Conservation (phyloP, 2,888 invertebrate genomes). For the Eupithecia abbreviata region DNA sequence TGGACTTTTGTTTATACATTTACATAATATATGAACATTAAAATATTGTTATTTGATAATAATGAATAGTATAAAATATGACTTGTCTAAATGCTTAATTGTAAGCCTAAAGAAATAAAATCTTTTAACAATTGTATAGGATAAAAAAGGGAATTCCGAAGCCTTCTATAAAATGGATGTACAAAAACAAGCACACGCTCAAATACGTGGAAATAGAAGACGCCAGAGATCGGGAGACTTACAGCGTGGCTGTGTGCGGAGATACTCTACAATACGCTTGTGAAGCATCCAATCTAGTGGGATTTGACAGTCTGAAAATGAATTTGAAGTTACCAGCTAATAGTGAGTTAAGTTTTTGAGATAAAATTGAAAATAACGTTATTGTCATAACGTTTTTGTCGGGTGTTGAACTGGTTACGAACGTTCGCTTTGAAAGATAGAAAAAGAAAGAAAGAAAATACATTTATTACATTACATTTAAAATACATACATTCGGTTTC, state of each 20-base stretch:
- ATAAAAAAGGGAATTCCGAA: constrained; percentile 28
- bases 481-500: no score
- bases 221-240: constrained; percentile 6
- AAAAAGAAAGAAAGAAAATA: no score
- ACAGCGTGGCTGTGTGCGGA: not conserved
- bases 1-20: constrained; percentile 1
- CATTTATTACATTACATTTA: no score
- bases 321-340: constrained; percentile 16
- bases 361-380: not conserved
- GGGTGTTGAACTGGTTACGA: no score
- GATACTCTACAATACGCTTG: constrained; percentile 19
- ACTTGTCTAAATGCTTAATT: no score
- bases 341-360: constrained; percentile 28
- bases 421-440: no score
- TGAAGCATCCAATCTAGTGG: constrained; percentile 12
- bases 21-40: no score
- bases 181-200: not conserved
- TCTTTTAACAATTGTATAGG: not conserved
- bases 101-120: no score
- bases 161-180: constrained; percentile 29
- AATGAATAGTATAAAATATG: no score
- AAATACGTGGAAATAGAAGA: constrained; percentile 6
- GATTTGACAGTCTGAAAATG: constrained; percentile 18
- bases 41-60: no score
- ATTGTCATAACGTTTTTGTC: no score